Base-by-base conservation (phyloP, 2,888 invertebrate genomes). In the Cataglyphis rosenhaueri region DNA sequence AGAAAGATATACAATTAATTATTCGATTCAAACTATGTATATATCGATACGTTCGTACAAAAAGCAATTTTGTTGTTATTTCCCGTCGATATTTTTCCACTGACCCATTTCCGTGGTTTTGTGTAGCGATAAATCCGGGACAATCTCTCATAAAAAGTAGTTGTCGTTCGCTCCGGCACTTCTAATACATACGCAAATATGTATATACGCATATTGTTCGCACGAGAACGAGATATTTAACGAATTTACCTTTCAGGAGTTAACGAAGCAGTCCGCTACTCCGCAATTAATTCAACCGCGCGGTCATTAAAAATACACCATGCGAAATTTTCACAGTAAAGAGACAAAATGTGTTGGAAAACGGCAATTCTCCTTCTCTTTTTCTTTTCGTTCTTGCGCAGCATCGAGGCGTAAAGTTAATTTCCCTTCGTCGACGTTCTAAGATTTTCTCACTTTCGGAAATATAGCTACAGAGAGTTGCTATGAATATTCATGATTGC, bases 221-320 rank as follows among this genome's bases (percentile, higher is more conserved):
- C 44, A 57, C n/a, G 78, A 66, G 85, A 85, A 88, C 83, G 89
- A 88, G 89, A 87, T 79, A 85, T 88, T 88, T 88, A 88, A 88
- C 89, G 87, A 88, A 88, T 88, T 88, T 88, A 88, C 89, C 74
- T 86, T 88, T 70, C 84, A 61, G 61, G 81, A 76, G 70, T 87
- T 88, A 88, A 88, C 88, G 85, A 88, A 88, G 85, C 89, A 82
- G 82, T 84, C 68, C 84, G 83, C 81, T 83, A 81, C 35, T 73
- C 55, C 85, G 89, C 85, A 88, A 88, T 88, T 88, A 88, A 88
- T 88, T 88, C 89, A 87, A 87, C 89, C 83, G 83, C 79, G 73
- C 75, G 84, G 78, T 82, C 82, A 86, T 86, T 86, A 85, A 88
- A 88, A 87, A 88, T 88, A 78, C 81, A 81, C 73, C 81, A 70